Conservation (phyloP, 2,888 invertebrate species). For the Calephelis perditalis region DNA sequence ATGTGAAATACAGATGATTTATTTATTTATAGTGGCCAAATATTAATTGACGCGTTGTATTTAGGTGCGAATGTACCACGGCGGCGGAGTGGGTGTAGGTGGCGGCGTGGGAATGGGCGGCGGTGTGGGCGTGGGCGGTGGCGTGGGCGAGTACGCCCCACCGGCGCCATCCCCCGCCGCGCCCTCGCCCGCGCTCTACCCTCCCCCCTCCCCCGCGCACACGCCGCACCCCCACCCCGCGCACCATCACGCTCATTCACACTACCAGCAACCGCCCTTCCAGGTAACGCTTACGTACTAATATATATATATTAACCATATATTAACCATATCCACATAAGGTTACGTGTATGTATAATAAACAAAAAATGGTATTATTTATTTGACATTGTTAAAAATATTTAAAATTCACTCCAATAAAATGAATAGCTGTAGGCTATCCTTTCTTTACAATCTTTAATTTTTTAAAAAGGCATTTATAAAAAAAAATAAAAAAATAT, state of each 20-base stretch:
- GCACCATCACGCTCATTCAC: constrained; percentile 39
- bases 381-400: too few species aligned
- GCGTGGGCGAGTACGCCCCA: constrained; percentile 50
- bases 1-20: too few species aligned
- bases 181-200: constrained; percentile 68
- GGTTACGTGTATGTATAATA: too few species aligned
- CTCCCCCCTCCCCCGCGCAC: constrained; percentile 71
- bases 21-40: too few species aligned
- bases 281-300: constrained; percentile 41
- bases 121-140: constrained; percentile 38
- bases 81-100: constrained; percentile 40
- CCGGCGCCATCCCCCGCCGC: constrained; percentile 63
- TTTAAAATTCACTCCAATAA: too few species aligned
- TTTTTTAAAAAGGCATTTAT: too few species aligned
- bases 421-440: too few species aligned
- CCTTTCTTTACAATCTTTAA: too few species aligned
- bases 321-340: too few species aligned
- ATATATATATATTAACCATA: too few species aligned
- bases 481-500: neutral
- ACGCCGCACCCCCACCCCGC: constrained; percentile 59
- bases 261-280: constrained; percentile 69
- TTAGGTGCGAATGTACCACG: constrained; percentile 83
- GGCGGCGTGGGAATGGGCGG: constrained; percentile 44
- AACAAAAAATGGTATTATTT: too few species aligned
- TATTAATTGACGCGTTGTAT: neutral